Conservation (phyloP, 2,797 vertebrate genomes). For the Leptatherina wallacei region DNA sequence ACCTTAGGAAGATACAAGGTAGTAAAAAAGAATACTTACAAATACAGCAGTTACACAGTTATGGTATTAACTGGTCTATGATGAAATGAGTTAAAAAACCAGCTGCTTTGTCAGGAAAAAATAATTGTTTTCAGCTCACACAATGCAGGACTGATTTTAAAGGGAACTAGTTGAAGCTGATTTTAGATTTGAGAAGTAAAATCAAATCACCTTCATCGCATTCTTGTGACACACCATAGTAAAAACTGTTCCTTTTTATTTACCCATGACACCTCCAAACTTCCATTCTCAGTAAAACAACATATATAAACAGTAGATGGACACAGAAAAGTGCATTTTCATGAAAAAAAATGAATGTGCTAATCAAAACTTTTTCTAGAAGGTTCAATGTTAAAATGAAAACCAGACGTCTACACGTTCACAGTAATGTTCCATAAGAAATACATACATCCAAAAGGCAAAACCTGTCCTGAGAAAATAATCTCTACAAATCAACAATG, state of each 20-base stretch:
- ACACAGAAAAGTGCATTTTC: constrained; percentile 75
- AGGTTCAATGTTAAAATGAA: constrained; percentile 41
- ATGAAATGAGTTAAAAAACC: constrained; percentile 1
- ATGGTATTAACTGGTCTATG: constrained; percentile 20
- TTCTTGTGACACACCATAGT: constrained; percentile 14
- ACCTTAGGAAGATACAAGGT: constrained; percentile 29
- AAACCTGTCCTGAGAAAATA: constrained; percentile 78
- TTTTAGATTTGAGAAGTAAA: constrained; percentile 4
- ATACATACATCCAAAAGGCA: constrained; percentile 48
- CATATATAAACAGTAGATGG: constrained; percentile 44
- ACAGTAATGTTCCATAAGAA: constrained; percentile 69
- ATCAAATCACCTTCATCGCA: constrained; percentile 21
- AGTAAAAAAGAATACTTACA: constrained; percentile 56
- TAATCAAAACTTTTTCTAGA: constrained; percentile 44
- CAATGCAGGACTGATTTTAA: constrained; percentile 6
- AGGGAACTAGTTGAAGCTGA: background rate
- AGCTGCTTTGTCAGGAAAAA: constrained; percentile 21
- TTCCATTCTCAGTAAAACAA: constrained; percentile 22
- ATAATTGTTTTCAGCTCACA: constrained; percentile 29
- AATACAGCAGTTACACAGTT: constrained; percentile 41
- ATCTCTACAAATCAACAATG: constrained; percentile 73
- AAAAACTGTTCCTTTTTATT: background rate
- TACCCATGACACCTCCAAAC: constrained; percentile 29
- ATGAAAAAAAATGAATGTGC: constrained; percentile 36
- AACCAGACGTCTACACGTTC: constrained; percentile 59